Base-by-base conservation (phyloP, 2,797 vertebrate species). In the Takifugu ocellatus region DNA sequence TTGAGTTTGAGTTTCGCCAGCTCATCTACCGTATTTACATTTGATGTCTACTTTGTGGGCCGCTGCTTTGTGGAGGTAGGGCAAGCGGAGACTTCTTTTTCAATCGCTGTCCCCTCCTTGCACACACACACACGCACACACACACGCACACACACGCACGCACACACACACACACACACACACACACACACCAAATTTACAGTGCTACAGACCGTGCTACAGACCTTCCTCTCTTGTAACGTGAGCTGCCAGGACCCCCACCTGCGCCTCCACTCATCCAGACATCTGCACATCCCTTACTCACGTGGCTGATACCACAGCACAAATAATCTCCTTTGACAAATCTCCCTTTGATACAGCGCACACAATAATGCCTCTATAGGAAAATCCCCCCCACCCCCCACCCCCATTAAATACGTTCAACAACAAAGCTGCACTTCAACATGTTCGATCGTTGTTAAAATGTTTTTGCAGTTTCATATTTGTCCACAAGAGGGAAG, bases 301-400 rank as follows among this genome's bases (percentile, higher is more conserved):
- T 90, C 87, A 89, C 89, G 78, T 84, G 74, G 72, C 69, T 78
- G 90, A 91, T 89, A 90, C 84, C 78, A 74, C 67, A 79, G 83
- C 63, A 82, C 78, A 78, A 72, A 75, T 75, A 75, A 87, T 84
- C 77, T 77, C 71, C 81, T 78, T 77, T 57, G 84, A 89, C 88
- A 91, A 84, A 77, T 88, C 83, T 82, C 81, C 83, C 90, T 91
- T 91, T 92, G 89, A 92, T 88, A 78, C 54, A 48, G 70, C 45
- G 25, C 75, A 79, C 74, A 92, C 91, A 91, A 91, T 90, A 79
- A 72, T 57, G 75, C 77, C 85, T 90, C 84, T 92, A 86, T 91
- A 70, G 83, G 67, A 75, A 68, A 71, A 49, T 17, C 21, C 66
- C 60, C 52, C 68, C 64, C 54, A 69, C 48, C 64, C 61, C 51